These are phyloP conservation scores for Orchesella flavescens DNA, from an alignment of 2,888 invertebrate genomes.

Conservation along the genomic window DNA sequence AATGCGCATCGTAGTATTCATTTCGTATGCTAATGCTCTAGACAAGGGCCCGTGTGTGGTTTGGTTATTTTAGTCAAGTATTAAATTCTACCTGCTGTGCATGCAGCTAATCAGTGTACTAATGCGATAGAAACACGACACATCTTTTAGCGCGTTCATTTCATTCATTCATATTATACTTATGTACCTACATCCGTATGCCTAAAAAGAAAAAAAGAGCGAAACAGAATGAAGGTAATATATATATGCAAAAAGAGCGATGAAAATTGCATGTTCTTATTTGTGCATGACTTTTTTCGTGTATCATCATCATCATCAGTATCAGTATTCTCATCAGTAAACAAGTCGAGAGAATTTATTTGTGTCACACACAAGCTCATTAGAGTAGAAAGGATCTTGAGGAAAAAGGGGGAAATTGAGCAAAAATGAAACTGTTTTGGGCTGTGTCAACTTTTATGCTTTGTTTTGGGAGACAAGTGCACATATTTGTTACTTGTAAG, in stretches of 20 bases:
- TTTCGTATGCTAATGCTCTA: too few species aligned
- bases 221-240: neutral
- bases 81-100: too few species aligned
- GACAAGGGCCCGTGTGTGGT: too few species aligned
- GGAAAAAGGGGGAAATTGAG: constrained; percentile 18
- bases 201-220: too few species aligned
- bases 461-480: too few species aligned
- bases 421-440: neutral
- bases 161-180: too few species aligned
- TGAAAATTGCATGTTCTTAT: constrained; percentile 53
- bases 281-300: constrained; percentile 35
- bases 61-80: too few species aligned
- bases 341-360: constrained; percentile 35
- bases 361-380: constrained; percentile 71
- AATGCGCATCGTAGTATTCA: too few species aligned
- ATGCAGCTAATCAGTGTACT: neutral
- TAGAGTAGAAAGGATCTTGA: constrained; percentile 68
- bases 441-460: too few species aligned
- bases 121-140: neutral
- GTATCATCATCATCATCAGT: neutral
- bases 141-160: neutral
- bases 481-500: too few species aligned
- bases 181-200: too few species aligned
- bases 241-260: constrained; percentile 33
- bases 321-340: too few species aligned